Evolutionary conservation across 2,113 vertebrate species (phyloP), one percentile per base, ranked within the genome.

Genomic region (Lepus timidus): DNA sequence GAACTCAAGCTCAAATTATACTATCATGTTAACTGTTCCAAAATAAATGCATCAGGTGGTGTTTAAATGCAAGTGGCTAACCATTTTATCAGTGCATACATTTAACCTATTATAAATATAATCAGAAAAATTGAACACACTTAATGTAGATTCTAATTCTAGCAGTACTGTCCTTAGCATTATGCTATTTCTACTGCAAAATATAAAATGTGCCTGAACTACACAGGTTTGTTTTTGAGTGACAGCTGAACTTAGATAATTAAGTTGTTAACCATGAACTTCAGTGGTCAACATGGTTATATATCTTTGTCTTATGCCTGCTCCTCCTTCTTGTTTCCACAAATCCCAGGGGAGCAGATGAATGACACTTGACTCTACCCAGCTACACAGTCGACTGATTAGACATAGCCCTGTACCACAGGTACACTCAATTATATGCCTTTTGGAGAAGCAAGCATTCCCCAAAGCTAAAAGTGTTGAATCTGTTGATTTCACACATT

Each of bases 61-160:
- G 98, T 98, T 98, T 97, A 97, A 98, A 98, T 97, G 98, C 98
- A 98, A 97, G 97, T 98, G 97, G 97, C 98, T 98, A 97, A 98
- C 98, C 61, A n/a, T 98, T 98, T 98, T 98, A 98, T 98, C 98
- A 98, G 97, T 9, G 85, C 95, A 98, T 97, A 97, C 96, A 98
- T 98, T 98, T 98, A 98, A 98, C 97, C 97, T 98, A 98, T 98
- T 98, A 98, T 97, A 98, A 98, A 98, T 98, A 98, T 98, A 98
- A 99, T 98, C 98, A 98, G 97, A 98, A 98, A 98, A 98, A 98
- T 98, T 97, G 98, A 98, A 98, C 93, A 97, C 96, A 97, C 97
- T 98, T 98, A 97, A 97, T 95, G 96, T 96, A 75, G 97, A 93
- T 96, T 98, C 95, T 97, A 97, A 97, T 98, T 98, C 96, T 6